These are phyloP conservation scores for Ceratothoa steindachneri DNA, from an alignment of 2,888 invertebrate genomes.

Conservation along the genomic window DNA sequence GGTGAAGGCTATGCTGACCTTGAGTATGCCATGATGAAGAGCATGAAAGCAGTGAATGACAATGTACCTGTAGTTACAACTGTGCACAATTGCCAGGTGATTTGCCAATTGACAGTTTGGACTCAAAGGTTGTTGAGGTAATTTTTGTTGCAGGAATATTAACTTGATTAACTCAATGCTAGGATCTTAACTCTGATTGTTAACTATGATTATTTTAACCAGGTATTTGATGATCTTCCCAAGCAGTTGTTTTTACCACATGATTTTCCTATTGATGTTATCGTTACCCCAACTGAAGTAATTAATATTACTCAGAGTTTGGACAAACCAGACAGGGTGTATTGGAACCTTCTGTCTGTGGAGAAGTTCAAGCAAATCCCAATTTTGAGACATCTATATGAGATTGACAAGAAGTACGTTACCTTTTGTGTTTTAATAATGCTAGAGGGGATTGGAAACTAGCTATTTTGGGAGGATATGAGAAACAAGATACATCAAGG, in stretches of 20 bases:
- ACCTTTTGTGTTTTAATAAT: background rate
- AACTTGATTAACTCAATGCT: too few relatives aligned
- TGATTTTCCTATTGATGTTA: conserved; percentile 79
- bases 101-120: too few relatives aligned
- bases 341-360: conserved; percentile 72
- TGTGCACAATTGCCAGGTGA: conserved; percentile 77
- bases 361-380: conserved; percentile 69
- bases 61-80: conserved; percentile 72
- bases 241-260: conserved; percentile 69
- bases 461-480: background rate
- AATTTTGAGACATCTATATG: conserved; percentile 59
- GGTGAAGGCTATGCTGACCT: conserved; percentile 82
- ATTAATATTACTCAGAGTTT: conserved; percentile 61
- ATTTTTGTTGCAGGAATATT: too few relatives aligned
- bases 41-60: conserved; percentile 68
- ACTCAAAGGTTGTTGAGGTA: too few relatives aligned
- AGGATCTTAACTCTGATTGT: too few relatives aligned
- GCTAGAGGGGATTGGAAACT: background rate
- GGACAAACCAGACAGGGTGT: conserved; percentile 67
- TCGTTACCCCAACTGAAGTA: conserved; percentile 77
- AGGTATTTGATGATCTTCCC: conserved; percentile 71
- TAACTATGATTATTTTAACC: too few relatives aligned
- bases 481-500: background rate
- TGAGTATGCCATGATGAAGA: conserved; percentile 69
- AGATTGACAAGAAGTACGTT: conserved; percentile 36